These are phyloP conservation scores for Etheostoma spectabile DNA, from an alignment of 2,113 vertebrate genomes.

Conservation along the genomic window DNA sequence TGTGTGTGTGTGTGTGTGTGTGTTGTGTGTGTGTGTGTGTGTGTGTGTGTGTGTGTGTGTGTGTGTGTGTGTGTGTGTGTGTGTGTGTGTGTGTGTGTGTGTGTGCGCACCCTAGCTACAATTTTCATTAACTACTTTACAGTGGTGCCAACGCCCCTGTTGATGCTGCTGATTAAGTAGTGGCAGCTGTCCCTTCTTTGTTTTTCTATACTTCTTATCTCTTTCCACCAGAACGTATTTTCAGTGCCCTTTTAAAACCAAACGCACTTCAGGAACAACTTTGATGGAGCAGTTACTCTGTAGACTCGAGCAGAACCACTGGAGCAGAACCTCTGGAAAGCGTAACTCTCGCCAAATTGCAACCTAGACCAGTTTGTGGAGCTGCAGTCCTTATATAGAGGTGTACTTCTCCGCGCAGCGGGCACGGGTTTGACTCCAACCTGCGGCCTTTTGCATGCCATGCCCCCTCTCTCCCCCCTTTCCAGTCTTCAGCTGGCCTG, in stretches of 20 bases:
- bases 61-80: slow-evolving; percentile 7
- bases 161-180: slow-evolving; percentile 58
- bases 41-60: not conserved
- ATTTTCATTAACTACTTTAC: slow-evolving; percentile 53
- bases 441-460: no score
- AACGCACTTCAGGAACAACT: not conserved
- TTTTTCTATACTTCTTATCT: slow-evolving; percentile 42
- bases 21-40: slow-evolving; percentile 5
- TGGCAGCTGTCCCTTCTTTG: slow-evolving; percentile 52
- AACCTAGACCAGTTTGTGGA: no score
- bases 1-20: not conserved
- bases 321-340: no score
- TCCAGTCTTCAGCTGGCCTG: no score
- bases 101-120: slow-evolving; percentile 10
- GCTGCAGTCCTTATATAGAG: no score
- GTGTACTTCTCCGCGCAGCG: no score
- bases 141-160: slow-evolving; percentile 31
- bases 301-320: slow-evolving; percentile 13
- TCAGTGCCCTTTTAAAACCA: not conserved
- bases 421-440: no score
- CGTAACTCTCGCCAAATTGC: no score
- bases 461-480: no score
- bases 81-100: not conserved
- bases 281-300: not conserved
- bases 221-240: not conserved